Percentiles rank a stretch among this genome's conserved stretches.
These are phyloP conservation scores for Scyliorhinus canicula DNA, from an alignment of 2,797 vertebrate species.

Conservation along the genomic window DNA sequence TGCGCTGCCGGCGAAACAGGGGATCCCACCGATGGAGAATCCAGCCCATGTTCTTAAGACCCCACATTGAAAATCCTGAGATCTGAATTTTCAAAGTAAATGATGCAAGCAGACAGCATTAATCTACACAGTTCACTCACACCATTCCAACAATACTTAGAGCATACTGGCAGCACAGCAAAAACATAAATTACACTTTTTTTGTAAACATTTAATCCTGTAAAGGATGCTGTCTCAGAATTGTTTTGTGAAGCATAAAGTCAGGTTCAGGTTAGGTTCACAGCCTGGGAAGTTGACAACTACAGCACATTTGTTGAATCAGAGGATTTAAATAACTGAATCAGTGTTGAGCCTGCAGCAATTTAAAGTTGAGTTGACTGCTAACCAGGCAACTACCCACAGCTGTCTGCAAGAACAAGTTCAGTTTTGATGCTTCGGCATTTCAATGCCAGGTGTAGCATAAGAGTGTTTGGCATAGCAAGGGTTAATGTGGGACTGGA, in stretches of 20 bases:
- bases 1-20: no score
- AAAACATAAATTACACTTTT: background rate
- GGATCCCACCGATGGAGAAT: no score
- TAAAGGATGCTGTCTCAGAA: background rate
- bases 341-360: background rate
- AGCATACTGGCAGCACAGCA: background rate
- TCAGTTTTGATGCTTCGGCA: background rate
- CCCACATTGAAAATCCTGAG: background rate
- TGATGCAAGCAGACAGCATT: background rate
- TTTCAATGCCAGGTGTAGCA: background rate
- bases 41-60: no score
- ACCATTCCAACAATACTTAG: background rate
- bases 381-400: background rate
- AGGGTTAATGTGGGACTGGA: no score
- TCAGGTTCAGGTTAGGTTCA: background rate
- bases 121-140: background rate
- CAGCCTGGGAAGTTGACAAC: background rate
- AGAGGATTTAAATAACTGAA: background rate
- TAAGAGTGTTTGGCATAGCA: no score
- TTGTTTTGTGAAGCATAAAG: background rate
- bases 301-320: background rate
- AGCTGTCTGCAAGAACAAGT: background rate
- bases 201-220: conserved; percentile 8
- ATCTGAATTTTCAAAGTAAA: background rate
- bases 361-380: background rate